These are phyloP conservation scores for Chamaedrilus cognettii DNA, from an alignment of 2,888 invertebrate species.

Conservation along the genomic window DNA sequence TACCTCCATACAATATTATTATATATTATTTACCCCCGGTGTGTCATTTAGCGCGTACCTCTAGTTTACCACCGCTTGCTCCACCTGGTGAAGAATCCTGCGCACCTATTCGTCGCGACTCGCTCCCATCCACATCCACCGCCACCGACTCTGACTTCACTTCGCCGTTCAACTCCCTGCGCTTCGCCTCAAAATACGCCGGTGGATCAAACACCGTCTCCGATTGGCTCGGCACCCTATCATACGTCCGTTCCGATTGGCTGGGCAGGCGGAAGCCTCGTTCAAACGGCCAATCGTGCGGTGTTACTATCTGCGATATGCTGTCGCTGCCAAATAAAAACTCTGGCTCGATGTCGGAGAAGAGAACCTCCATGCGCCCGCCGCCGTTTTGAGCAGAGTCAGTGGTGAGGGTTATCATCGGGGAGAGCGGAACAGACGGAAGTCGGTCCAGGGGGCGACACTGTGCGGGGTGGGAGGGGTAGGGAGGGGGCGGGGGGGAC, in stretches of 20 bases:
- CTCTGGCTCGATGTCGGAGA: background rate
- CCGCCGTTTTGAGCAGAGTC: conserved; percentile 2
- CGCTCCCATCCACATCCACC: too few species aligned
- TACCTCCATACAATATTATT: too few species aligned
- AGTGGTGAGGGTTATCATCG: background rate
- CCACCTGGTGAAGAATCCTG: too few species aligned
- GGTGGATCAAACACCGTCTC: background rate
- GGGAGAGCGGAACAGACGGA: background rate
- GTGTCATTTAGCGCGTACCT: too few species aligned
- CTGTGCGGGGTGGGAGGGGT: too few species aligned
- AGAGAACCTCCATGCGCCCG: background rate
- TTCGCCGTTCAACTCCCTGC: too few species aligned
- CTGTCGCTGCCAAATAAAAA: background rate
- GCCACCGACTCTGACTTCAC: too few species aligned
- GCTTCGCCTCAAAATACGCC: background rate
- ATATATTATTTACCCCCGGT: too few species aligned
- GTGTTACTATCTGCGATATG: background rate
- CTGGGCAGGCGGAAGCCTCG: background rate
- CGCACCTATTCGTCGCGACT: too few species aligned
- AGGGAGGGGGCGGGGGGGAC: too few species aligned
- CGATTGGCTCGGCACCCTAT: background rate
- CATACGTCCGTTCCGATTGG: background rate
- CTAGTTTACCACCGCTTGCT: too few species aligned
- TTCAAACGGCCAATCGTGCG: background rate
- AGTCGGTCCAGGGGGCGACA: too few species aligned